Base-by-base conservation (phyloP, 2,113 vertebrate genomes). In the Centropristis striata region DNA sequence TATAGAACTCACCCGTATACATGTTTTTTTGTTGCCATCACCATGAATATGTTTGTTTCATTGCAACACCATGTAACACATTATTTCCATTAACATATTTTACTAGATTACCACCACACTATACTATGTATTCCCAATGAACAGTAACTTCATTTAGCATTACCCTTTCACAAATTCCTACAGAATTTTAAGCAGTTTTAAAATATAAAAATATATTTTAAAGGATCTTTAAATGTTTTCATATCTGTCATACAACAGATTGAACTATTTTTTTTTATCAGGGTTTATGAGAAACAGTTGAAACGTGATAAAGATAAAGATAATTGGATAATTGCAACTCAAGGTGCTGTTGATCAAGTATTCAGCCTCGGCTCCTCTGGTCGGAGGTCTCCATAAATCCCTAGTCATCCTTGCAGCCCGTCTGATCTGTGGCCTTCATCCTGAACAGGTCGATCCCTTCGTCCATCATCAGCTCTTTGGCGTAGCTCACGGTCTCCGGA, bases 391-490 rank as follows among this genome's bases (percentile, higher is more conserved):
- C 27, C 28, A 41, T 10, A 6, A 12, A 0, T 12, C 37, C 21
- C 71, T 86, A 88, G 80, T 68, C 0, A 8, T 92, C 87, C 28
- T 94, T 94, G 90, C 97, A 98, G 83, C 93, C 95, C 3, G 11
- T 66, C 71, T 98, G 97, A 49, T 96, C 95, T 0, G 96, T 96
- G 71, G 79, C 16, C 0, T 67, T 89, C 96, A 98, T 97, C 88
- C 89, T 92, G 0, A 76, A 88, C 0, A 95, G 85, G 44, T 96
- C 88, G 0, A 98, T 95, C 15, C 94, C 89, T 76, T 96, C 94
- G 1, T 80, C 77, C 11, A 77, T 85, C 77, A 98, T 92, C 84
- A 96, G 86, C 8, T 91, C 65, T 87, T 96, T 95, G 58, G 96
- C 95, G 0, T 92, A 81, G 8, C 47, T 88, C 76, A 97, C 75